A percentile compares a stretch with the other conserved stretches of the same genome.
phyloP scores from a whole-genome alignment of 2,797 vertebrate species.

The Chaetodon trifasciatus region DNA sequence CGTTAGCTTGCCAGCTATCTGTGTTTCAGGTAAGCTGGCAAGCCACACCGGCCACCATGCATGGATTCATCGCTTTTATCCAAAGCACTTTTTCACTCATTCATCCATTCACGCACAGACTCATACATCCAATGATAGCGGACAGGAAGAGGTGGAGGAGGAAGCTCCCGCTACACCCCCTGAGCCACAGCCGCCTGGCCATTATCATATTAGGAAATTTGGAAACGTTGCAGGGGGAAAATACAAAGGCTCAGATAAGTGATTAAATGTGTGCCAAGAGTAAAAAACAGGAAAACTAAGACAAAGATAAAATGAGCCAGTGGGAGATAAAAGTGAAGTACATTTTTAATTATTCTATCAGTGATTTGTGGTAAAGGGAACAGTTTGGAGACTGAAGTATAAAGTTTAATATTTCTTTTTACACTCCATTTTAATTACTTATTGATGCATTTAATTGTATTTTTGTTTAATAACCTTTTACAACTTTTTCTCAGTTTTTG shows the following conservation, averaged over 20 bases:
- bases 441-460: background rate
- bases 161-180: background rate
- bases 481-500: background rate
- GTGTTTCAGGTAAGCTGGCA: too few species aligned
- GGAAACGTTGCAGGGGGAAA: background rate
- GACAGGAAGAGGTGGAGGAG: too few species aligned
- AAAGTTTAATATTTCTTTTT: background rate
- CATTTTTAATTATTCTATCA: background rate
- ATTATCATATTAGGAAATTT: background rate
- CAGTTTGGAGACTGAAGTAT: background rate
- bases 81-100: too few species aligned
- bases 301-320: background rate
- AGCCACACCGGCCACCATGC: too few species aligned
- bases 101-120: too few species aligned
- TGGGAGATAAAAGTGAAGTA: background rate
- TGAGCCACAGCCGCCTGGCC: background rate
- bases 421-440: background rate
- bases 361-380: background rate
- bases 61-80: too few species aligned
- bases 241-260: background rate
- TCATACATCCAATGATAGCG: too few species aligned
- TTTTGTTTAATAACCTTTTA: background rate
- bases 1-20: too few species aligned
- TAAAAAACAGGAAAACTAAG: background rate
- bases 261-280: background rate